These are phyloP conservation scores for Crotophaga sulcirostris DNA, from an alignment of 2,113 vertebrate species.

Conservation along the genomic window DNA sequence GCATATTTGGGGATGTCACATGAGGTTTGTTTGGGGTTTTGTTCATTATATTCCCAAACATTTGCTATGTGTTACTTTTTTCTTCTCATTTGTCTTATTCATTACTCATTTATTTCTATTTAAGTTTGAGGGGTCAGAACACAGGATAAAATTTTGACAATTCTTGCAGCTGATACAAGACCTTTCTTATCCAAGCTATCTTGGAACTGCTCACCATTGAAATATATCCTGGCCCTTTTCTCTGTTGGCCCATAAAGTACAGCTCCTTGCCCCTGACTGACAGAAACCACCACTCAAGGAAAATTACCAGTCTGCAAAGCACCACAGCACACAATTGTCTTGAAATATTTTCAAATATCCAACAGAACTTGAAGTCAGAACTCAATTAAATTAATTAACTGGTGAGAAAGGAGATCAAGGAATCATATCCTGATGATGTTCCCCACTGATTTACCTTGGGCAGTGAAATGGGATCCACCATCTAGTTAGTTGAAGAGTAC, in stretches of 20 bases:
- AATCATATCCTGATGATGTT: fast-evolving
- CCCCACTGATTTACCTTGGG: not conserved
- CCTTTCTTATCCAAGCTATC: constrained; percentile 42
- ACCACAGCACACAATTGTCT: not conserved
- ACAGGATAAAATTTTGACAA: constrained; percentile 48
- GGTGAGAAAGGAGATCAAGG: not conserved
- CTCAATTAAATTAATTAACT: not conserved
- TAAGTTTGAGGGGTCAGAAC: constrained; percentile 46
- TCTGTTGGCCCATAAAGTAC: not conserved
- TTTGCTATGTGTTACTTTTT: constrained; percentile 34
- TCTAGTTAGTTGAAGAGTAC: not conserved
- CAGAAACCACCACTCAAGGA: constrained; percentile 1
- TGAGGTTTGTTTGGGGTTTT: constrained; percentile 8
- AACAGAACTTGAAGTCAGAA: not conserved
- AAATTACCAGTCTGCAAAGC: not conserved
- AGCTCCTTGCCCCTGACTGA: not conserved
- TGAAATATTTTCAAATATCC: not conserved
- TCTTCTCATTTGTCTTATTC: constrained; percentile 35
- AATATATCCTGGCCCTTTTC: constrained; percentile 15
- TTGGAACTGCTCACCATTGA: constrained; percentile 33
- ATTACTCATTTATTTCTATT: constrained; percentile 61
- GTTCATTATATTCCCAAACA: constrained; percentile 51
- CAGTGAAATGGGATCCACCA: not conserved
- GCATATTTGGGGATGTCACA: constrained; percentile 27
- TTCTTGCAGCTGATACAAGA: constrained; percentile 40